phyloP scores from a whole-genome alignment of 2,888 invertebrate genomes.

The Morpho helenor region DNA sequence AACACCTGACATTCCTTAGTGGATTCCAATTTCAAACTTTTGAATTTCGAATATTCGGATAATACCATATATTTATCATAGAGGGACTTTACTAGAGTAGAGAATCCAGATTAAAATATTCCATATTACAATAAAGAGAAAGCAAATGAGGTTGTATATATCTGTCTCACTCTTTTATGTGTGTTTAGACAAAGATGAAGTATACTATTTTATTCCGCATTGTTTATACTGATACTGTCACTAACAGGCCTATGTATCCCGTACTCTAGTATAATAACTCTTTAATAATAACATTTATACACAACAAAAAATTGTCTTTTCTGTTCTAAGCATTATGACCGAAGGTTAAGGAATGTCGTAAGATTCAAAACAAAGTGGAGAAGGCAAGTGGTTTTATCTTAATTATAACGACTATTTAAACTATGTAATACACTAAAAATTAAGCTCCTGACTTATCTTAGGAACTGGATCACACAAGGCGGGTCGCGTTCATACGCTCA shows the following conservation, averaged over 20 bases:
- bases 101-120: no score
- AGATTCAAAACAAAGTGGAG: slow-evolving; percentile 16
- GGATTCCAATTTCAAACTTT: neutral
- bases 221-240: no score
- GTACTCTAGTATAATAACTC: no score
- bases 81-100: no score
- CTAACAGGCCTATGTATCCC: neutral
- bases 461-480: slow-evolving; percentile 26
- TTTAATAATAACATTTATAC: neutral
- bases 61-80: no score
- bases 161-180: no score
- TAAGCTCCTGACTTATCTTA: slow-evolving; percentile 29
- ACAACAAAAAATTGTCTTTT: slow-evolving; percentile 9
- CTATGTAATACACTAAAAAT: slow-evolving; percentile 19
- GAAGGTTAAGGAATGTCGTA: slow-evolving; percentile 20
- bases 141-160: no score
- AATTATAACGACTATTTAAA: slow-evolving; percentile 16
- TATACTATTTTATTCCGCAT: no score
- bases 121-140: no score
- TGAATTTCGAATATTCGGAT: no score
- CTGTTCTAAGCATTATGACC: neutral
- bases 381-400: slow-evolving; percentile 12
- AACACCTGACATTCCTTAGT: slow-evolving; percentile 30
- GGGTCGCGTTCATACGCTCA: slow-evolving; percentile 1
- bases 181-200: no score